phyloP scores from a whole-genome alignment of 2,113 vertebrate species.

The Thermophis baileyi region DNA sequence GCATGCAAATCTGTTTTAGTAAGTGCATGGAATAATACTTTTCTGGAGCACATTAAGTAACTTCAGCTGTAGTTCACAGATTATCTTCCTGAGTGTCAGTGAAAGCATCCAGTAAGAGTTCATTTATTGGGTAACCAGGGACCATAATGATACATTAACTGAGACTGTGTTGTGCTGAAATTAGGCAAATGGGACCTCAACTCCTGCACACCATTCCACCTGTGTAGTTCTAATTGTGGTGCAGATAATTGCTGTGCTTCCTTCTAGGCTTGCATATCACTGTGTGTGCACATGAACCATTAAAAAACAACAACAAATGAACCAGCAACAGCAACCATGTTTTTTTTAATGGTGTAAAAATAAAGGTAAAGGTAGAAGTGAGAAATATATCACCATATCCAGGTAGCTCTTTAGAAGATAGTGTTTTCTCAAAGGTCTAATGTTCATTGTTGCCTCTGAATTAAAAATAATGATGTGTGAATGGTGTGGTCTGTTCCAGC shows the following conservation, averaged over 20 bases:
- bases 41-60: conserved; percentile 55
- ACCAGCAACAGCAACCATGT: background rate
- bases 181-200: conserved; percentile 32
- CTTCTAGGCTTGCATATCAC: background rate
- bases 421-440: background rate
- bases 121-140: conserved; percentile 59
- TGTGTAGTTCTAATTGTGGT: background rate
- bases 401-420: background rate
- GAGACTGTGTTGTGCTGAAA: conserved; percentile 1
- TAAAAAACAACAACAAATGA: background rate
- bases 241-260: background rate
- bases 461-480: background rate
- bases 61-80: conserved; percentile 54
- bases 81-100: conserved; percentile 40
- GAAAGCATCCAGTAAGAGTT: conserved; percentile 53
- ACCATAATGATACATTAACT: conserved; percentile 44
- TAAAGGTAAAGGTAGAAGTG: background rate
- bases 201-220: background rate
- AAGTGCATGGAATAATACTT: conserved; percentile 13
- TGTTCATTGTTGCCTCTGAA: background rate
- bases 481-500: background rate
- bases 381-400: background rate
- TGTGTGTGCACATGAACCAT: background rate
- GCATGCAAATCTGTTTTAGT: conserved; percentile 62
- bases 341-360: background rate